Percentiles rank a stretch among this genome's conserved stretches.
Conservation (phyloP, 2,888 invertebrate species). For the Listrodromus nycthemerus region DNA sequence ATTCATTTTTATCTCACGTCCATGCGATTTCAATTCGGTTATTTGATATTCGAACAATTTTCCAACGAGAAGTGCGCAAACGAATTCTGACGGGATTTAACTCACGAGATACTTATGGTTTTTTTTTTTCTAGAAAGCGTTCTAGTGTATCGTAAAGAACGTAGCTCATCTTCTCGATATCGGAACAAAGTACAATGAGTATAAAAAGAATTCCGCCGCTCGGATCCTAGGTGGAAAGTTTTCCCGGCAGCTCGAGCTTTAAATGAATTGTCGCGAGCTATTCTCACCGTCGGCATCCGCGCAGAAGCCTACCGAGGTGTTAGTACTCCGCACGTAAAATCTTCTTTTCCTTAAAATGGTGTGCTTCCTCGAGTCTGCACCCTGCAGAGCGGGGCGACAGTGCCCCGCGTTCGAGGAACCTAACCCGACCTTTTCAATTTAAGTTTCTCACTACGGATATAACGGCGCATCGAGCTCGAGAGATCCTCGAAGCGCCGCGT, state of each 20-base stretch:
- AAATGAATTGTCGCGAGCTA: conserved; percentile 19
- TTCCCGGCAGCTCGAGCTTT: conserved; percentile 1
- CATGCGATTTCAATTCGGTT: not conserved
- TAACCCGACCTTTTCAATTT: conserved; percentile 22
- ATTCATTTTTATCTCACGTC: not conserved
- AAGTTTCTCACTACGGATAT: conserved; percentile 38
- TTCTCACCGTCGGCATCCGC: not conserved
- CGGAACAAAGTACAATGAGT: not conserved
- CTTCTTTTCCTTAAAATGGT: conserved; percentile 6
- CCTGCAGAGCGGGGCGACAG: not conserved
- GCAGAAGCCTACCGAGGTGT: not conserved
- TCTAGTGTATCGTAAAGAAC: not conserved
- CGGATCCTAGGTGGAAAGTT: not conserved
- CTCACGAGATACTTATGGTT: not conserved
- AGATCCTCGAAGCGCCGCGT: conserved; percentile 4
- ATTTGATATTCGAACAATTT: not conserved
- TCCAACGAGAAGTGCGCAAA: not conserved
- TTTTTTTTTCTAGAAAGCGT: not conserved
- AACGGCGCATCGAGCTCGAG: not conserved
- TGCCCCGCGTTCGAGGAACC: not conserved
- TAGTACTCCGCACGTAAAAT: conserved; percentile 10
- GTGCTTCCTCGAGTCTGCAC: not conserved
- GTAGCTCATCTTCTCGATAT: not conserved
- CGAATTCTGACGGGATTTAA: not conserved
- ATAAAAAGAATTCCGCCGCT: not conserved